These are phyloP conservation scores for Antechinus flavipes DNA, from an alignment of 2,113 vertebrate species.

Conservation along the genomic window DNA sequence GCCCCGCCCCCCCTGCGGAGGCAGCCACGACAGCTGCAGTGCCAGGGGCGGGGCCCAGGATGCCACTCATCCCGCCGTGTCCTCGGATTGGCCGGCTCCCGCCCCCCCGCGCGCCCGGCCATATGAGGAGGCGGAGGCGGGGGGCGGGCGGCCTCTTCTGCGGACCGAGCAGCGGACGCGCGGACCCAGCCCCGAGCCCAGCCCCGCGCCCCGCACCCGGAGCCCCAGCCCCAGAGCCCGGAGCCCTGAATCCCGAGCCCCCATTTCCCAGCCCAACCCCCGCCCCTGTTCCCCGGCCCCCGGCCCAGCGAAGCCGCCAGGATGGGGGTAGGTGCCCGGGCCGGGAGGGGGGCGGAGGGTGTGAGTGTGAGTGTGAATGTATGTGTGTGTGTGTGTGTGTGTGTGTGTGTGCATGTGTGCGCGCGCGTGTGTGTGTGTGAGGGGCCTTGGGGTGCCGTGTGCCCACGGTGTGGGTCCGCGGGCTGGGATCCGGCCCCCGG, in stretches of 20 bases:
- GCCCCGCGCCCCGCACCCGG: constrained; percentile 68
- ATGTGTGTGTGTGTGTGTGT: constrained; percentile 38
- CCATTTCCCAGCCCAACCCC: constrained; percentile 43
- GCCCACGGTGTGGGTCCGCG: not conserved
- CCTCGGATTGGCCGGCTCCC: constrained; percentile 68
- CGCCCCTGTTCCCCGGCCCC: constrained; percentile 19
- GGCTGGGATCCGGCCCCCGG: not conserved
- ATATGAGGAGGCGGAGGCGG: constrained; percentile 77
- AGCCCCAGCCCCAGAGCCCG: constrained; percentile 60
- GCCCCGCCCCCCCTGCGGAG: constrained; percentile 57
- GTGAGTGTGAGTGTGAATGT: constrained; percentile 23
- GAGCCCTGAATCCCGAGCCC: constrained; percentile 55
- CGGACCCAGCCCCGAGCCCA: constrained; percentile 35
- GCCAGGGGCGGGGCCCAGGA: constrained; percentile 71
- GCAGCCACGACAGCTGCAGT: constrained; percentile 78
- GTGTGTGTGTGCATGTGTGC: not conserved
- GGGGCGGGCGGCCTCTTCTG: constrained; percentile 66
- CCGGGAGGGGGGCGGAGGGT: not conserved
- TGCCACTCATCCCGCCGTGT: constrained; percentile 18
- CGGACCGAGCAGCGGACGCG: constrained; percentile 64
- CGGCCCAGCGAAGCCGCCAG: constrained; percentile 65
- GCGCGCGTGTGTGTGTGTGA: constrained; percentile 30
- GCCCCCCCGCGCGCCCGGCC: constrained; percentile 66
- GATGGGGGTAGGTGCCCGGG: constrained; percentile 80
- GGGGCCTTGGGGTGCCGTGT: no score